These are phyloP conservation scores for Eubasilissa splendida DNA, from an alignment of 2,888 invertebrate species.

Conservation along the genomic window DNA sequence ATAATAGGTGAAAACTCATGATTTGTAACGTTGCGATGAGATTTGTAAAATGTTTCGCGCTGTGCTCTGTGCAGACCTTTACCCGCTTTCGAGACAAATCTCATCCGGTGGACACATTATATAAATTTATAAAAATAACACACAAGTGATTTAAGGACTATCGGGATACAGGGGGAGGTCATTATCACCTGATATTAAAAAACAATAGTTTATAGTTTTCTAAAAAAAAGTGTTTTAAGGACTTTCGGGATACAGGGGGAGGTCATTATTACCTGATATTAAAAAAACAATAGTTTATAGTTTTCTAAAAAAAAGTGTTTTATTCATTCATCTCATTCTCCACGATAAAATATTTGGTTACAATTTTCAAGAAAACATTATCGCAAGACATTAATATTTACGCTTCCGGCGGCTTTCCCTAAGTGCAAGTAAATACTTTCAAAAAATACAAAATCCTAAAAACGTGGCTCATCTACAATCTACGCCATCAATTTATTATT, in stretches of 20 bases:
- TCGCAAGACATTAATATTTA: constrained; percentile 2
- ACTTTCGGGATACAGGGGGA: neutral
- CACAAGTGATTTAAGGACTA: no score
- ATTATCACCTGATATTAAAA: neutral
- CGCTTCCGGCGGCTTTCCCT: constrained; percentile 10
- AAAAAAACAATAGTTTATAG: constrained; percentile 24
- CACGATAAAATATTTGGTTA: constrained; percentile 54
- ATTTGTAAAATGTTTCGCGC: no score
- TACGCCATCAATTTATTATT: neutral
- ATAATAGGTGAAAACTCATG: no score
- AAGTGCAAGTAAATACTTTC: constrained; percentile 33
- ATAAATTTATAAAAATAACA: no score
- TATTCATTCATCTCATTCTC: constrained; percentile 50
- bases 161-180: neutral
- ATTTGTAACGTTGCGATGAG: no score
- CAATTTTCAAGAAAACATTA: constrained; percentile 48
- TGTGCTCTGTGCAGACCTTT: no score
- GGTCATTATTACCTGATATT: neutral
- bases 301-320: constrained; percentile 52
- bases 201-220: constrained; percentile 28
- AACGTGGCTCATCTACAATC: constrained; percentile 7
- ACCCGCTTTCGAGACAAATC: no score
- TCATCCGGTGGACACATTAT: no score
- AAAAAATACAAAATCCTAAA: constrained; percentile 17
- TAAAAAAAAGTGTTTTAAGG: neutral